These are phyloP conservation scores for Synergus itoensis DNA, from an alignment of 2,888 invertebrate genomes.

Conservation along the genomic window DNA sequence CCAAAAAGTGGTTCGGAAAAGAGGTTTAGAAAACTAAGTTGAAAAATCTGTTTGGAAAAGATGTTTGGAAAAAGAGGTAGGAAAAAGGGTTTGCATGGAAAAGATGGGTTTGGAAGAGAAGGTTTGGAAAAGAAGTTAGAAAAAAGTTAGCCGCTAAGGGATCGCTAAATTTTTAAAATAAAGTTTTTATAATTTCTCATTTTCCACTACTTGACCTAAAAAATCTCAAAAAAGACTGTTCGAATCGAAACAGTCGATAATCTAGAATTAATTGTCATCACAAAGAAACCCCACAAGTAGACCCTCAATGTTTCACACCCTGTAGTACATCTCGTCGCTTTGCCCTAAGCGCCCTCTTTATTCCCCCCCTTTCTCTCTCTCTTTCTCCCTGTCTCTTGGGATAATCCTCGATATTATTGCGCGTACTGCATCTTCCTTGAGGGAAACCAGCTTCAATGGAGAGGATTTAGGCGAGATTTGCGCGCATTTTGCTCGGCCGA, in stretches of 20 bases:
- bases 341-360: conserved; percentile 41
- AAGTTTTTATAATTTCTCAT: too few species aligned
- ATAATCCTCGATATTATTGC: conserved; percentile 59
- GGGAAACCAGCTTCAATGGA: conserved; percentile 14
- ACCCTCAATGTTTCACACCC: conserved; percentile 59
- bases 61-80: too few species aligned
- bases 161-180: too few species aligned
- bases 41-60: too few species aligned
- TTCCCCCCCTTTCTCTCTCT: too few species aligned
- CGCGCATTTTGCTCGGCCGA: conserved; percentile 5
- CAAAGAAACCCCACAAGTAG: conserved; percentile 69
- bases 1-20: too few species aligned
- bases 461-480: conserved; percentile 37
- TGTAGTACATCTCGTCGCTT: conserved; percentile 42
- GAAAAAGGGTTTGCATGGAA: too few species aligned
- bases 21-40: too few species aligned
- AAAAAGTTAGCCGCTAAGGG: too few species aligned
- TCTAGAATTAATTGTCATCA: conserved; percentile 77
- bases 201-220: neutral
- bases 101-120: too few species aligned
- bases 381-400: conserved; percentile 56
- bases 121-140: too few species aligned
- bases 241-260: conserved; percentile 62
- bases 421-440: conserved; percentile 43
- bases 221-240: conserved; percentile 17